A percentile compares a stretch with the other conserved stretches of the same genome.
Evolutionary conservation across 2,797 vertebrate species (phyloP).

Genomic region (Cephalopachus bancanus): DNA sequence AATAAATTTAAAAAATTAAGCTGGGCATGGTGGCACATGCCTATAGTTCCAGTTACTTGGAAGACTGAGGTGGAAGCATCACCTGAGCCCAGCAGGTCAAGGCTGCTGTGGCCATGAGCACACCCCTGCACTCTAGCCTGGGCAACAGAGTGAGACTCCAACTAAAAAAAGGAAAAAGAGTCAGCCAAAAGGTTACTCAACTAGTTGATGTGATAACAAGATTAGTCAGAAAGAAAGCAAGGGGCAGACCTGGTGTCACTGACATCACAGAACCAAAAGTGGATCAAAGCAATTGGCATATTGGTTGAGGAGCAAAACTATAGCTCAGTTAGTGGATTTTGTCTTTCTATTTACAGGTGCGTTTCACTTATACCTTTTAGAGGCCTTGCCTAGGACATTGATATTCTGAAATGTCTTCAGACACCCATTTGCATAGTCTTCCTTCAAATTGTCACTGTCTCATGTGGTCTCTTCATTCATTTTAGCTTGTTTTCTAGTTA

Average conservation of each 20-base stretch:
- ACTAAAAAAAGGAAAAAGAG: no score
- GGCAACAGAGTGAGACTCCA: no score
- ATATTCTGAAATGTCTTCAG: neutral
- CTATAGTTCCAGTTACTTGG: no score
- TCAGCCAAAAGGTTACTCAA: neutral
- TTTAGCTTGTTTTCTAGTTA: slow-evolving; percentile 11
- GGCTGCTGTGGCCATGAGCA: no score
- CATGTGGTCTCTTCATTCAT: neutral
- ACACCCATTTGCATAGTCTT: neutral
- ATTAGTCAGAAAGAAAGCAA: slow-evolving; percentile 56
- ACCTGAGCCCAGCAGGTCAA: no score
- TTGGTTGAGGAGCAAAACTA: neutral
- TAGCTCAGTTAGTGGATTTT: neutral
- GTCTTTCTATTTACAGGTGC: neutral
- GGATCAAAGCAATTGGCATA: neutral
- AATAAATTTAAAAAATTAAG: no score
- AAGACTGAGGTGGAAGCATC: no score
- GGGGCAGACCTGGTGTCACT: neutral
- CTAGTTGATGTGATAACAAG: neutral
- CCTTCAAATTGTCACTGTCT: neutral
- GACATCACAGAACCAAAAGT: neutral
- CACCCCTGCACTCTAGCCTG: no score
- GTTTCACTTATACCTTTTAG: neutral
- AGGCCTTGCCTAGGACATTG: neutral
- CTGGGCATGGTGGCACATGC: no score